Base-by-base conservation (phyloP, 2,113 vertebrate species). In the Benitochromis conjunctus region DNA sequence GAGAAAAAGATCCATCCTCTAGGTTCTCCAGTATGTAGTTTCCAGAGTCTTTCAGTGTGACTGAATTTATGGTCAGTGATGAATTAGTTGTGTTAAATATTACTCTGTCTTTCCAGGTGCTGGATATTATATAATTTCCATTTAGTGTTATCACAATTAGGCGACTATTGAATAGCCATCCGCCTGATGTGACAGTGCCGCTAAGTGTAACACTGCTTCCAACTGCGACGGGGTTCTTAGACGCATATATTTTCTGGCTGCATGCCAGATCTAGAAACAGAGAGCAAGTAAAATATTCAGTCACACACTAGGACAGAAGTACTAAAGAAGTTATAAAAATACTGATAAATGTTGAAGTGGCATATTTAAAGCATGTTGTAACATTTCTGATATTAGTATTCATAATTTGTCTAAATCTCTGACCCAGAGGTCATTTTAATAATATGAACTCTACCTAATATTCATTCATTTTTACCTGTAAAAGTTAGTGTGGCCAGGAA, bases 161-260 rank as follows among this genome's bases (percentile, higher is more conserved):
- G 2, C 2, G 1, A 2, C 1, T 11, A 5, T 88, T 3, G 31
- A 88, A 89, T 3, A 62, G 0, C 96, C 96, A 96, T 9, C 2
- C 5, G 0, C 95, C 95, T 6, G 3, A 0, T 3, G 1, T 2
- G 29, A 94, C 56, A 8, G 0, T 5, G 19, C 81, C 87, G 76
- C 1, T 79, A 14, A 96, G 58, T 12, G 93, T 95, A 31, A 95
- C 92, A 19, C 88, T 90, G 51, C 12, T 83, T 53, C 95, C 95
- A 3, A 94, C 92, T 7, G 81, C 6, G n/a, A 92, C 1, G 1
- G 93, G 92, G 79, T 95, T 95, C 8, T 43, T 0, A 5, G 94
- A 94, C n/a, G 93, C 78, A 19, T 18, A 2, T 69, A 96, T 29
- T 0, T 0, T 51, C 48, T 93, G 19, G 51, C 91, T 31, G n/a